These are phyloP conservation scores for Rhinoptilus africanus DNA, from an alignment of 2,113 vertebrate genomes.

Conservation along the genomic window DNA sequence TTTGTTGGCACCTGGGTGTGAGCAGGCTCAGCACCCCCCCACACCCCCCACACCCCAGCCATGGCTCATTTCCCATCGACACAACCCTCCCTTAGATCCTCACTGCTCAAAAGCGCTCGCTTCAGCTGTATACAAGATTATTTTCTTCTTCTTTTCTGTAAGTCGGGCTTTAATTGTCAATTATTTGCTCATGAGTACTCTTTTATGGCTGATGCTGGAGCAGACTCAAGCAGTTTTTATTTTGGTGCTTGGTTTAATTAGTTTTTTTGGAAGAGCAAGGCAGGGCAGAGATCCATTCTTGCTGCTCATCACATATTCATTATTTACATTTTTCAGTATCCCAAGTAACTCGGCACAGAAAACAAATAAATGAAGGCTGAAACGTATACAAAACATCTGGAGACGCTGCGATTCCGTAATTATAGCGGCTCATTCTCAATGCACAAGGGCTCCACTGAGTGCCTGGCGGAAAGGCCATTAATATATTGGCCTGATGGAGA, in stretches of 20 bases:
- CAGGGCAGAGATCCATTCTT: constrained; percentile 23
- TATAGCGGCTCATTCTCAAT: not conserved
- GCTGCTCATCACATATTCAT: constrained; percentile 40
- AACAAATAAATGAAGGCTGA: constrained; percentile 42
- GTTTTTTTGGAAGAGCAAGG: constrained; percentile 6
- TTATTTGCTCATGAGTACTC: constrained; percentile 14
- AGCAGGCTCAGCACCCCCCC: not conserved
- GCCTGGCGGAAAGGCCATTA: not conserved
- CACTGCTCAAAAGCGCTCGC: not conserved
- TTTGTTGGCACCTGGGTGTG: not conserved
- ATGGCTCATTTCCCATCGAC: not conserved
- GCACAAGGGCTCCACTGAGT: not conserved
- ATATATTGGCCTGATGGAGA: not conserved
- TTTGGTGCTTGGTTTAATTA: constrained; percentile 62
- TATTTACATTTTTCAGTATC: constrained; percentile 46
- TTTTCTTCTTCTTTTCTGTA: not conserved
- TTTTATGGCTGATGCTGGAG: not conserved
- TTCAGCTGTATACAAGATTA: not conserved
- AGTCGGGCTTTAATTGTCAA: constrained; percentile 16
- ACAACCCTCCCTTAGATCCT: not conserved
- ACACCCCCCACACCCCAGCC: not conserved
- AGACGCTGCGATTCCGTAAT: not conserved
- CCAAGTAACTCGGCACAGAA: constrained; percentile 21
- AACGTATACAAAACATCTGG: constrained; percentile 49
- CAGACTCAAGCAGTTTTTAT: constrained; percentile 55